Evolutionary conservation across 2,888 invertebrate species (phyloP).

Genomic region (Stenodema calcarata): DNA sequence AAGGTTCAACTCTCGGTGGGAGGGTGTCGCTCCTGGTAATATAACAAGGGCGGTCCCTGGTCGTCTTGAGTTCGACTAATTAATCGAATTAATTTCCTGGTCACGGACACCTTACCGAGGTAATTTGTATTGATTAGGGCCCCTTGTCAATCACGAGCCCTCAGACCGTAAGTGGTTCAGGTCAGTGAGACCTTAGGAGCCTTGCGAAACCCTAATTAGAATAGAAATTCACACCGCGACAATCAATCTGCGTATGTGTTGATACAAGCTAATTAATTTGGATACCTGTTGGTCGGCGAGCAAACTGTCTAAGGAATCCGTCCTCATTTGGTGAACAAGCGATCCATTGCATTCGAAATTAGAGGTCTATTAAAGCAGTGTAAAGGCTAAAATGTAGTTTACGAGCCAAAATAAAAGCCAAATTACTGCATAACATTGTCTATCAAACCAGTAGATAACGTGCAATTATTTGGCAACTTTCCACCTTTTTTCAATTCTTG

Average conservation of each 20-base stretch:
- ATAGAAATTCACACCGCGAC: conserved; percentile 32
- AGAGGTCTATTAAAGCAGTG: no score
- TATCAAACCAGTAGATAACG: no score
- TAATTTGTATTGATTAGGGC: conserved; percentile 34
- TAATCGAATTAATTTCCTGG: conserved; percentile 37
- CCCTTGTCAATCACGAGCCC: conserved; percentile 7
- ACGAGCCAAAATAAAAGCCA: no score
- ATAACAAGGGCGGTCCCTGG: neutral
- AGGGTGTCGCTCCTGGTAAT: neutral
- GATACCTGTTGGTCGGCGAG: neutral
- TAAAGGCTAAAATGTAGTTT: no score
- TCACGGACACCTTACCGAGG: neutral
- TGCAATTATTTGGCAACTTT: no score
- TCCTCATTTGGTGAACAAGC: no score
- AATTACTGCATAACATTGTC: no score
- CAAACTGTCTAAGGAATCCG: neutral
- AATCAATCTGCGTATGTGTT: conserved; percentile 5
- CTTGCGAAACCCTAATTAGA: conserved; percentile 33
- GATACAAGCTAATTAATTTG: conserved; percentile 38
- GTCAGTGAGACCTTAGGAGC: neutral
- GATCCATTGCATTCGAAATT: no score
- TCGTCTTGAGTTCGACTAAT: neutral
- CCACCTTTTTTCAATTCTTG: no score
- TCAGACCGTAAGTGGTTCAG: neutral
- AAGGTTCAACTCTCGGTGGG: neutral